Evolutionary conservation across 2,797 vertebrate species (phyloP), one percentile per base, ranked within the genome.

Genomic region (Aeoliscus strigatus): DNA sequence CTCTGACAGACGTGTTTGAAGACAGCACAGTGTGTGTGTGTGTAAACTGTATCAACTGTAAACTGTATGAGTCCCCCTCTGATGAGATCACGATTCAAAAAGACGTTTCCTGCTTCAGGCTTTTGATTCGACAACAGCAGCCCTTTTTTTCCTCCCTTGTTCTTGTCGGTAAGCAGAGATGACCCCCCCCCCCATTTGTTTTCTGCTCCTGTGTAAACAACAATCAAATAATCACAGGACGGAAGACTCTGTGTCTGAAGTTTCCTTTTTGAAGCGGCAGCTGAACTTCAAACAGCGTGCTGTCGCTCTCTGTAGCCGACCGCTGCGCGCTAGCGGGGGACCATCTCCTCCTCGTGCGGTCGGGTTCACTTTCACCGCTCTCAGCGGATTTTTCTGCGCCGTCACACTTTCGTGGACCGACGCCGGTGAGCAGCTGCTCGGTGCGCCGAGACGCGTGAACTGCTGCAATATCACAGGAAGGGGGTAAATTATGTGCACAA

Each of bases 201-300:
- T 77, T 66, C 68, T 52, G 61, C 38, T 54, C 76, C 60, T 62
- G 70, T 79, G 60, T 73, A 83, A 84, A 83, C 82, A 88, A 76
- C 61, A 73, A 77, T 67, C 73, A 70, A 81, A 86, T 86, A 85
- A 86, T 82, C 51, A 76, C 81, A 83, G 82, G 83, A 84, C 66
- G 81, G 84, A 86, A 87, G 77, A 83, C 75, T 79, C 73, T 73
- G 72, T 81, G 75, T 81, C 77, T 75, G 53, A 70, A 77, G 76
- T 84, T 81, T 83, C 81, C 80, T 82, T 86, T n/a, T 80, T 45
- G 51, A 61, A 66, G 62, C 64, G 8, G 63, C 73, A 77, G 62
- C 56, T 70, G 55, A 75, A 78, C 77, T 81, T 86, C 79, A 87
- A 87, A 88, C 63, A 27, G 13, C 10, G 36, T 60, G 48, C 48